Evolutionary conservation across 2,888 invertebrate species (phyloP), one percentile per base, ranked within the genome.

Genomic region (Tromatobia lineatoria): DNA sequence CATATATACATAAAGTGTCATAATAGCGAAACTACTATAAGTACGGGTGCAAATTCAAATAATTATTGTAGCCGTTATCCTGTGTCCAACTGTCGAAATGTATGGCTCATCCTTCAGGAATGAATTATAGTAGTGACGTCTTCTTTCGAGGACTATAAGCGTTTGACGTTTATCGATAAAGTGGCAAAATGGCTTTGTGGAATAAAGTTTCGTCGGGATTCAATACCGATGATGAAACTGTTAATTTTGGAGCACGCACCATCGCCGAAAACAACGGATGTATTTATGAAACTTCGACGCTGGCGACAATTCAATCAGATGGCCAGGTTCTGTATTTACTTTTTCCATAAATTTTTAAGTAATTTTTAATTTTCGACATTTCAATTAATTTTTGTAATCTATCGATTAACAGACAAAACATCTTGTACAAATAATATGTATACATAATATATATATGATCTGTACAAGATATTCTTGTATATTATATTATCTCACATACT

Each of bases 201-300:
- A 92, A 92, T 83, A 91, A 92, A 85, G 91, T 95, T 18, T 90
- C 90, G 57, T 91, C 93, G 29, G 94, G 94, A 18, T 95, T 94
- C 84, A 94, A 94, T 85, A 88, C 91, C 42, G 94, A 94, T 0
- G 94, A 95, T 84, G 95, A 95, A 91, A 95, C 95, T 13, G 91
- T 94, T 0, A 95, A 95, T 91, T 95, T 95, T 89, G 95, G 95
- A 3, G 92, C 94, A 34, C 92, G 95, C 83, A 91, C 91, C 57
- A 90, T 94, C 59, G 93, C 92, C 3, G 94, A 94, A 82, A 93
- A 92, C 52, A 93, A 93, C 88, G 94, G 93, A 71, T 93, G 90
- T 11, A 89, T 95, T 52, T 95, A 94, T 86, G 95, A 95, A 93
- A 93, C 94, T 34, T 92, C 91, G 73, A 95, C 95, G 1, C 86